A percentile compares a stretch with the other conserved stretches of the same genome.
Evolutionary conservation across 2,888 invertebrate genomes (phyloP).

Genomic region (Trichogramma dendrolimi): DNA sequence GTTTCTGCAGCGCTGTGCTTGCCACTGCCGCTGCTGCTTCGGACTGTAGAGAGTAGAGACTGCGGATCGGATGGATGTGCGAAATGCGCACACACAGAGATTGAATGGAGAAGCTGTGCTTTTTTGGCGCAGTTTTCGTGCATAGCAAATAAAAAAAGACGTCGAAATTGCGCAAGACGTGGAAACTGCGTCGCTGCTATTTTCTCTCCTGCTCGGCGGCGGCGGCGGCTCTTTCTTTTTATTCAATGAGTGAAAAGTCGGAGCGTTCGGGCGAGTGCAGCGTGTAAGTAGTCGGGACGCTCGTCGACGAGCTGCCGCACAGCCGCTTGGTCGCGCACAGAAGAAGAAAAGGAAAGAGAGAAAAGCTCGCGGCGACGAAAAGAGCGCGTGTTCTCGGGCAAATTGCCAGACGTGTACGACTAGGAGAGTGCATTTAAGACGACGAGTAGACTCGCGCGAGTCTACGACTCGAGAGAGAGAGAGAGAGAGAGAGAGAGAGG

Average conservation of each 20-base stretch:
- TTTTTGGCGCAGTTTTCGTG: no score
- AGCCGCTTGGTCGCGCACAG: background rate
- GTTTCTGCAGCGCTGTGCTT: slow-evolving; percentile 1
- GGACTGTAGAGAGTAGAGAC: background rate
- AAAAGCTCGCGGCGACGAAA: slow-evolving; percentile 4
- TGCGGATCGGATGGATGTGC: no score
- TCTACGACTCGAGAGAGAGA: no score
- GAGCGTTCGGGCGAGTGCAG: background rate
- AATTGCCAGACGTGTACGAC: slow-evolving; percentile 15
- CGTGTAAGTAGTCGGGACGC: background rate
- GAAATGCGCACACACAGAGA: no score
- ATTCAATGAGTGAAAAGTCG: slow-evolving; percentile 18
- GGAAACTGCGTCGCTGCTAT: background rate
- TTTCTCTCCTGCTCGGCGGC: no score
- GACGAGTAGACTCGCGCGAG: no score
- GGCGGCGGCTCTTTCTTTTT: background rate
- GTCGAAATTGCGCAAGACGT: background rate
- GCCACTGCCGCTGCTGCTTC: background rate
- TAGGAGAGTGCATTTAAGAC: no score
- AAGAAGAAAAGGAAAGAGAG: slow-evolving; percentile 11
- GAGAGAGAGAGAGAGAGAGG: background rate
- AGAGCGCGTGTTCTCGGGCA: slow-evolving; percentile 15
- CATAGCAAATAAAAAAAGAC: background rate
- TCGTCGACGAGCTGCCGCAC: background rate
- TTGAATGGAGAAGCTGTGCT: no score